Percentiles rank a stretch among this genome's conserved stretches.
These are phyloP conservation scores for Phalera bucephala DNA, from an alignment of 2,888 invertebrate species.

Conservation along the genomic window DNA sequence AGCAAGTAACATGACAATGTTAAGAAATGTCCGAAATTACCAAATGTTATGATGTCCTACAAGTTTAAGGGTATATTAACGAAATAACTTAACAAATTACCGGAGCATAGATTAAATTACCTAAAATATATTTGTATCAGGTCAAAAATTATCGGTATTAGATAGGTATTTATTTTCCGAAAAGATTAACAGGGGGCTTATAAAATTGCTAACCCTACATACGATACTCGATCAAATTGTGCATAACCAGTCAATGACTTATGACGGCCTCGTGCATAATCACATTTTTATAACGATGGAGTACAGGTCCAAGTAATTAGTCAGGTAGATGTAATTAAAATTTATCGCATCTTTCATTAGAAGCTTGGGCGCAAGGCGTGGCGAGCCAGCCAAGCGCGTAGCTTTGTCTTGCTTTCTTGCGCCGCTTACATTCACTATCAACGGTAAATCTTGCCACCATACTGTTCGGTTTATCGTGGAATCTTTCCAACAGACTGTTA, in stretches of 20 bases:
- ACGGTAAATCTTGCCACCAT: slow-evolving; percentile 55
- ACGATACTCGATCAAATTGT: slow-evolving; percentile 51
- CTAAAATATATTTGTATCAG: no score
- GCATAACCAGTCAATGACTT: slow-evolving; percentile 57
- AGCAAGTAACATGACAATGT: no score
- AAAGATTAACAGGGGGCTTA: no score
- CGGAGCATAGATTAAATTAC: no score
- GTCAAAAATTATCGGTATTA: no score
- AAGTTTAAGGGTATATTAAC: no score
- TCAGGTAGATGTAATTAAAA: slow-evolving; percentile 64
- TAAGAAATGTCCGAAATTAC: no score
- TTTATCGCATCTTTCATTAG: slow-evolving; percentile 69
- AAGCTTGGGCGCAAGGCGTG: slow-evolving; percentile 52
- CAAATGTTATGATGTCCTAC: no score
- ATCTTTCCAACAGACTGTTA: slow-evolving; percentile 33
- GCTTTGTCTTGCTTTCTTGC: slow-evolving; percentile 64
- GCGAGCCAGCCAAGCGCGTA: slow-evolving; percentile 51
- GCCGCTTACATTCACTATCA: slow-evolving; percentile 55
- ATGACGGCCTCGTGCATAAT: slow-evolving; percentile 35
- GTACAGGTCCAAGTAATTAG: slow-evolving; percentile 46
- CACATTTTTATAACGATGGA: slow-evolving; percentile 39
- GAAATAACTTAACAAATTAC: no score
- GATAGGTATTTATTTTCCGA: no score
- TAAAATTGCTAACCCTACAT: no score
- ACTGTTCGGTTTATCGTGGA: slow-evolving; percentile 50